Evolutionary conservation across 2,888 invertebrate genomes (phyloP).

Genomic region (Masnerella sp.): DNA sequence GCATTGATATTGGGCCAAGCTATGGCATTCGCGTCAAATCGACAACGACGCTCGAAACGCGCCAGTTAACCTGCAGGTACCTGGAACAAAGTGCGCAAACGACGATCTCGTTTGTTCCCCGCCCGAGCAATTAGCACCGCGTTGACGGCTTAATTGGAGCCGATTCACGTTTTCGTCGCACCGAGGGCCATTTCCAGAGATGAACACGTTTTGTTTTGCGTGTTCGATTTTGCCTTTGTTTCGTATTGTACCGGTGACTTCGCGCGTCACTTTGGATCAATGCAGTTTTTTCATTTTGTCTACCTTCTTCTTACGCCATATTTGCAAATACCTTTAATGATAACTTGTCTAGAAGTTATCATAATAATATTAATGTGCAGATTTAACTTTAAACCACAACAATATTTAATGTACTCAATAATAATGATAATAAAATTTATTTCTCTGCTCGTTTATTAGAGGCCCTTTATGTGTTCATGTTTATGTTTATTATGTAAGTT

Average conservation of each 20-base stretch:
- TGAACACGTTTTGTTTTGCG: conserved; percentile 47
- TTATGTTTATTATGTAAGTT: no score
- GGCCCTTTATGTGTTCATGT: no score
- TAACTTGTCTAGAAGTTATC: no score
- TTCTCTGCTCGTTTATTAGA: no score
- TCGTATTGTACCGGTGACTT: neutral
- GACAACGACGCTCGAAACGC: conserved; percentile 40
- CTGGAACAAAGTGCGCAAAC: conserved; percentile 51
- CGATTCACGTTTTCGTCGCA: conserved; percentile 70
- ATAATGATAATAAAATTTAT: no score
- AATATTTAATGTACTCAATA: no score
- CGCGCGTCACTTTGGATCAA: no score
- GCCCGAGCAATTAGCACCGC: conserved; percentile 67
- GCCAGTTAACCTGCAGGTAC: conserved; percentile 44
- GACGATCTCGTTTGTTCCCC: conserved; percentile 51
- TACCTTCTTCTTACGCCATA: no score
- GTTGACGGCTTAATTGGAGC: conserved; percentile 72
- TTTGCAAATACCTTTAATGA: no score
- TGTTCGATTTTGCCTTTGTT: conserved; percentile 34
- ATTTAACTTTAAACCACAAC: no score
- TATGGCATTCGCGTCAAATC: conserved; percentile 49
- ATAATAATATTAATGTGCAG: no score
- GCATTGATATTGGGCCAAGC: conserved; percentile 46
- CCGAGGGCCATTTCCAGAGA: conserved; percentile 63
- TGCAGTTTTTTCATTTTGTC: no score